Evolutionary conservation across 1,140 invertebrate species (phyloP).

Genomic region (Ephestia elutella): DNA sequence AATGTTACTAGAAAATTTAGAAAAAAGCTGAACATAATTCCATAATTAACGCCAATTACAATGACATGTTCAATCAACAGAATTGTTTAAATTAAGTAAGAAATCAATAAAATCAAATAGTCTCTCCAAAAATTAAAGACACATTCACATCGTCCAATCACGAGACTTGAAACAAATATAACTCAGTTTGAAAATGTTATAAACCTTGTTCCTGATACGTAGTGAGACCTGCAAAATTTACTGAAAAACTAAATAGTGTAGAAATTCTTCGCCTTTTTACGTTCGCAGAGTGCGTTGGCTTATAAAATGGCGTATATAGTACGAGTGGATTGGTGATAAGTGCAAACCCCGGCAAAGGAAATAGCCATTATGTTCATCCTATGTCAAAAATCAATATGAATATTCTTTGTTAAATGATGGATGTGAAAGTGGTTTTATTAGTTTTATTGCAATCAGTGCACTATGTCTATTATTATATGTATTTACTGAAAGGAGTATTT

Average conservation of each 20-base stretch:
- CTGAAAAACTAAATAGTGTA: conserved; percentile 71
- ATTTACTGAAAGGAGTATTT: no score
- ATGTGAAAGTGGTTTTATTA: no score
- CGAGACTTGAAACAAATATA: conserved; percentile 55
- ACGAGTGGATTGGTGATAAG: background rate
- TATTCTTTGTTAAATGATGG: no score
- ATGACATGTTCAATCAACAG: conserved; percentile 10
- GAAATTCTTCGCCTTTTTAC: conserved; percentile 41
- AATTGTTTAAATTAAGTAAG: conserved; percentile 14
- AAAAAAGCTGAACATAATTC: conserved; percentile 25
- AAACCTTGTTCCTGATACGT: conserved; percentile 73
- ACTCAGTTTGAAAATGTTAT: conserved; percentile 47
- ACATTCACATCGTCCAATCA: conserved; percentile 54
- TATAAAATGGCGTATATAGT: background rate
- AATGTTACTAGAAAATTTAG: conserved; percentile 14
- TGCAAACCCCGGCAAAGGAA: background rate
- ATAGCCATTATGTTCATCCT: background rate
- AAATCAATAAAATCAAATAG: conserved; percentile 32
- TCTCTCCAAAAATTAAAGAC: conserved; percentile 33
- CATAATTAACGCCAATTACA: conserved; percentile 40
- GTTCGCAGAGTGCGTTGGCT: background rate
- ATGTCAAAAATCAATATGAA: background rate
- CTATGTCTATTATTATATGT: no score
- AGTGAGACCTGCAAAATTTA: conserved; percentile 74
- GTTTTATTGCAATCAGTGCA: no score